Percentiles rank a stretch among this genome's conserved stretches.
These are phyloP conservation scores for Drosophila neutralis DNA, from an alignment of 2,888 invertebrate species.

Conservation along the genomic window DNA sequence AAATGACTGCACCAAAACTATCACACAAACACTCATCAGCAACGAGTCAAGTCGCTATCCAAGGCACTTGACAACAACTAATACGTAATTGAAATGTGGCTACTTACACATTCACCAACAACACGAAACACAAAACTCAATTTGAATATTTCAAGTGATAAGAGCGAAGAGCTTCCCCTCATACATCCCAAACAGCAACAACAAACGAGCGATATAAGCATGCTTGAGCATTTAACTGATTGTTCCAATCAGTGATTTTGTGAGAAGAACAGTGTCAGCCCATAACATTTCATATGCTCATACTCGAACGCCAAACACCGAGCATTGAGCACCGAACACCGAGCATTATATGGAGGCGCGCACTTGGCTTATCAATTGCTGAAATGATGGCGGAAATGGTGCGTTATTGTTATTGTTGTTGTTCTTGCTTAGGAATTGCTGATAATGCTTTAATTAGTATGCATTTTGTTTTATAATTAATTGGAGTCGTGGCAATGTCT, in stretches of 20 bases:
- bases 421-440: constrained; percentile 29
- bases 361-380: constrained; percentile 62
- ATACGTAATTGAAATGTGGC: constrained; percentile 68
- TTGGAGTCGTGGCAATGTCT: constrained; percentile 45
- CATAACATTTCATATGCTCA: constrained; percentile 53
- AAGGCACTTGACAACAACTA: constrained; percentile 68
- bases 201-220: constrained; percentile 46
- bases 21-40: constrained; percentile 10
- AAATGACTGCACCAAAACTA: constrained; percentile 38
- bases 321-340: background rate
- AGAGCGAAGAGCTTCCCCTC: constrained; percentile 42
- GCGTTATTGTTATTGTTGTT: constrained; percentile 54
- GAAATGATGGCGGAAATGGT: constrained; percentile 82
- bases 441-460: constrained; percentile 59
- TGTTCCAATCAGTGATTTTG: constrained; percentile 80
- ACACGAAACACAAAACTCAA: constrained; percentile 44
- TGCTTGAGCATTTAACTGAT: constrained; percentile 72
- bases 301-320: constrained; percentile 14
- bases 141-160: constrained; percentile 66
- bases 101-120: constrained; percentile 65
- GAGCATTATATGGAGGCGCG: constrained; percentile 38
- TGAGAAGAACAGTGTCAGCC: constrained; percentile 62
- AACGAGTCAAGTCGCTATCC: constrained; percentile 11
- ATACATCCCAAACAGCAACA: constrained; percentile 14
- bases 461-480: constrained; percentile 69